Conservation (phyloP, 1,140 invertebrate genomes). For the Antheraea mylitta region DNA sequence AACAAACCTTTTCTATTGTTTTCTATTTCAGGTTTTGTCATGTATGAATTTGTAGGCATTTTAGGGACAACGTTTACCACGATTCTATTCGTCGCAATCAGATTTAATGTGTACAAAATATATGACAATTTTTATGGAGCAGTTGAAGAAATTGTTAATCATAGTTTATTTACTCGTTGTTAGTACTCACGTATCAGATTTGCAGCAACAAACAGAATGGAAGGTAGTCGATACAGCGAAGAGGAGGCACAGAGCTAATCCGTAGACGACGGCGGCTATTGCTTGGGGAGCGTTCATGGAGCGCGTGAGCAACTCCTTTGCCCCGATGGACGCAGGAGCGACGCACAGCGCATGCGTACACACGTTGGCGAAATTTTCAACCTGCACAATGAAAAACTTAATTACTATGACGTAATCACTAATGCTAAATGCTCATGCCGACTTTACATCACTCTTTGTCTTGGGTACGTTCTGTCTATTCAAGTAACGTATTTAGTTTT, state of each 20-base stretch:
- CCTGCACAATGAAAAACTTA: constrained; percentile 53
- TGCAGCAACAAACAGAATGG: constrained; percentile 91
- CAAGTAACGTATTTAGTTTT: no score
- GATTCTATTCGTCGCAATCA: no score
- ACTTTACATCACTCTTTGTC: no score
- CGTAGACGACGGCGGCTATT: constrained; percentile 91
- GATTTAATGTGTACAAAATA: no score
- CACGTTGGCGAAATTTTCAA: constrained; percentile 95
- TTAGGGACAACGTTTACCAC: no score
- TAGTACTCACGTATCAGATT: constrained; percentile 82
- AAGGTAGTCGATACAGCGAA: constrained; percentile 95
- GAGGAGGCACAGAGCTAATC: constrained; percentile 89
- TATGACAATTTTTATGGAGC: background rate
- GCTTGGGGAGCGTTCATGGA: constrained; percentile 87
- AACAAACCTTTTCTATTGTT: no score
- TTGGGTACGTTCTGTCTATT: no score
- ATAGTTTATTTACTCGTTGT: background rate
- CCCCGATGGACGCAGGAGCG: constrained; percentile 88
- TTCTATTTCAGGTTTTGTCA: no score
- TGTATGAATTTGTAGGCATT: no score
- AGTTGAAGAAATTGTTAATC: background rate
- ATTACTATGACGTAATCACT: no score
- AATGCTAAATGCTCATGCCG: no score
- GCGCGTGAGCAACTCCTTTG: constrained; percentile 86
- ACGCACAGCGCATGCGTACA: constrained; percentile 92